Percentiles rank a stretch among this genome's conserved stretches.
These are phyloP conservation scores for Typhlichthys subterraneus DNA, from an alignment of 2,797 vertebrate species.

Conservation along the genomic window DNA sequence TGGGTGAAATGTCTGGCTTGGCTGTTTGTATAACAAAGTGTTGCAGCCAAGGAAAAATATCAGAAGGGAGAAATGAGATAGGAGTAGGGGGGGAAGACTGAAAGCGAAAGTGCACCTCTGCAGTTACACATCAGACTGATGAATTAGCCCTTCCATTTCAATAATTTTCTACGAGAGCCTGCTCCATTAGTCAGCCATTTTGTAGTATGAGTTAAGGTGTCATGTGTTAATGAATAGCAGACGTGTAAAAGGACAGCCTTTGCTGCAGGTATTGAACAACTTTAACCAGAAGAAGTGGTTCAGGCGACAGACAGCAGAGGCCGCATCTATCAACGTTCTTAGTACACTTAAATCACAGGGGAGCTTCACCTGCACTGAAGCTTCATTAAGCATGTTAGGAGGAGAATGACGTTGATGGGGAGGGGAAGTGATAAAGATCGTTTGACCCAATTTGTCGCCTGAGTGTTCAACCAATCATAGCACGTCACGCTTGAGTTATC, in stretches of 20 bases:
- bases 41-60: slow-evolving; percentile 44
- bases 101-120: slow-evolving; percentile 22
- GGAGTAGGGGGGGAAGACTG: slow-evolving; percentile 31
- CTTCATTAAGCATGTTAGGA: slow-evolving; percentile 52
- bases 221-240: slow-evolving; percentile 55
- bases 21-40: slow-evolving; percentile 32
- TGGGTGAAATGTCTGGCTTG: slow-evolving; percentile 36
- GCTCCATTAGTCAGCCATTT: slow-evolving; percentile 70
- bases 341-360: slow-evolving; percentile 52
- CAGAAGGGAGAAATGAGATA: slow-evolving; percentile 22
- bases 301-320: slow-evolving; percentile 44
- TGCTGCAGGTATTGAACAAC: slow-evolving; percentile 56
- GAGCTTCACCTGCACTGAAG: slow-evolving; percentile 29
- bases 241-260: slow-evolving; percentile 54
- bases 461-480: slow-evolving; percentile 47
- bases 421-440: slow-evolving; percentile 41
- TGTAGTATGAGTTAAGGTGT: slow-evolving; percentile 59
- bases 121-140: slow-evolving; percentile 58
- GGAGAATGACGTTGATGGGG: slow-evolving; percentile 49
- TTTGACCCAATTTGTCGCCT: slow-evolving; percentile 49
- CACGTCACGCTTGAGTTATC: slow-evolving; percentile 40
- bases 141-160: slow-evolving; percentile 70
- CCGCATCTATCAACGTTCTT: slow-evolving; percentile 46
- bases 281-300: slow-evolving; percentile 47
- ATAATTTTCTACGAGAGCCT: slow-evolving; percentile 70